phyloP scores from a whole-genome alignment of 2,888 invertebrate genomes.

The Eristalis intricaria region DNA sequence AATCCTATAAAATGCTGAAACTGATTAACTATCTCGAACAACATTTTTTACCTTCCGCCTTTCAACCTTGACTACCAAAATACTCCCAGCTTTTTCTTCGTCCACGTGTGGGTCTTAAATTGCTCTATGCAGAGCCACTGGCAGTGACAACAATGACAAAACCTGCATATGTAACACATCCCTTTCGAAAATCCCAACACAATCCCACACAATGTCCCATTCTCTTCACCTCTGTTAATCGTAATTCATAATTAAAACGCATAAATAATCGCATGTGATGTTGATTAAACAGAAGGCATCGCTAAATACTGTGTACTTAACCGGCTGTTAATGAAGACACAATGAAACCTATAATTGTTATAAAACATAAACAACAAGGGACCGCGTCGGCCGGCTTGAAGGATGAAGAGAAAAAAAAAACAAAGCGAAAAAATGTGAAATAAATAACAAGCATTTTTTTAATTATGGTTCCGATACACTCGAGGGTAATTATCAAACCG shows the following conservation, averaged over 20 bases:
- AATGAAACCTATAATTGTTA: constrained; percentile 5
- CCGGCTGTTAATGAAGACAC: background rate
- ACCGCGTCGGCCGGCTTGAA: background rate
- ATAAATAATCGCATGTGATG: background rate
- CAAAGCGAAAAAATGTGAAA: too few relatives aligned
- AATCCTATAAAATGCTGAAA: too few relatives aligned
- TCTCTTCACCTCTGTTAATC: background rate
- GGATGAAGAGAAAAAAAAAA: background rate
- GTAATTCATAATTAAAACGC: background rate
- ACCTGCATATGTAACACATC: background rate
- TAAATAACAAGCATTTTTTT: background rate
- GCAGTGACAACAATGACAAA: background rate
- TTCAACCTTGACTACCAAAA: too few relatives aligned
- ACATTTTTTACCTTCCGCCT: too few relatives aligned
- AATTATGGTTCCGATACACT: background rate
- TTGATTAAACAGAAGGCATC: background rate
- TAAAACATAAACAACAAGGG: background rate
- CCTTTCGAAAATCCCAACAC: background rate
- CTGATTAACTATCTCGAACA: too few relatives aligned
- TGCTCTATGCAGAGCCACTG: too few relatives aligned
- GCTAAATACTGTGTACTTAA: background rate
- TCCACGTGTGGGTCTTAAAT: too few relatives aligned
- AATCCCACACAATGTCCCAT: background rate
- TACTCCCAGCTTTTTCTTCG: too few relatives aligned
- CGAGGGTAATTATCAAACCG: constrained; percentile 10